Conservation (phyloP, 2,888 invertebrate genomes). For the Notodonta ziczac region DNA sequence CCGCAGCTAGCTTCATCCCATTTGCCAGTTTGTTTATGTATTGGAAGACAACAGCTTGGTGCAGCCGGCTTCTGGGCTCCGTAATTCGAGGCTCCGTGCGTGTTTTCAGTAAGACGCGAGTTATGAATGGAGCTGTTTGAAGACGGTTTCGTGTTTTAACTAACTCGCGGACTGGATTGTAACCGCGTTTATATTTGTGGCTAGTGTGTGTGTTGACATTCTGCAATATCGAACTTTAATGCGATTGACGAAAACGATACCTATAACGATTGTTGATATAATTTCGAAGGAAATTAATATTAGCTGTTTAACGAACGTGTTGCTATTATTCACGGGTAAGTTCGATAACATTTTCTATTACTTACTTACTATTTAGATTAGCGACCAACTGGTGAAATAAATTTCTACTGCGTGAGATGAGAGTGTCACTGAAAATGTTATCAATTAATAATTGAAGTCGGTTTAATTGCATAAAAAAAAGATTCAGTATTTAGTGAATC, state of each 20-base stretch:
- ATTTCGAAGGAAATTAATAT: slow-evolving; percentile 8
- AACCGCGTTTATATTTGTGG: slow-evolving; percentile 20
- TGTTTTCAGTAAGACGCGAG: slow-evolving; percentile 62
- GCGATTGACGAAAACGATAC: slow-evolving; percentile 35
- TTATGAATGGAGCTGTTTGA: slow-evolving; percentile 66
- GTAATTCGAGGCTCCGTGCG: slow-evolving; percentile 58
- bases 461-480: too few relatives aligned
- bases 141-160: slow-evolving; percentile 42
- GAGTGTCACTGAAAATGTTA: too few relatives aligned
- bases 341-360: background rate
- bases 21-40: slow-evolving; percentile 80
- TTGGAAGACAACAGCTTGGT: slow-evolving; percentile 81
- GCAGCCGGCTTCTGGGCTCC: slow-evolving; percentile 73
- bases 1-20: slow-evolving; percentile 75
- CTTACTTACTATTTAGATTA: too few relatives aligned
- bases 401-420: too few relatives aligned
- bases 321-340: slow-evolving; percentile 25
- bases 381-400: too few relatives aligned
- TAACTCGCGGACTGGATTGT: slow-evolving; percentile 14
- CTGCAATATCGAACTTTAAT: slow-evolving; percentile 37
- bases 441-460: too few relatives aligned
- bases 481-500: too few relatives aligned
- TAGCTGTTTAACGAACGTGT: slow-evolving; percentile 16
- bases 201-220: slow-evolving; percentile 65
- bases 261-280: slow-evolving; percentile 13